These are phyloP conservation scores for Lutjanus argentimaculatus DNA, from an alignment of 2,797 vertebrate genomes.

Conservation along the genomic window DNA sequence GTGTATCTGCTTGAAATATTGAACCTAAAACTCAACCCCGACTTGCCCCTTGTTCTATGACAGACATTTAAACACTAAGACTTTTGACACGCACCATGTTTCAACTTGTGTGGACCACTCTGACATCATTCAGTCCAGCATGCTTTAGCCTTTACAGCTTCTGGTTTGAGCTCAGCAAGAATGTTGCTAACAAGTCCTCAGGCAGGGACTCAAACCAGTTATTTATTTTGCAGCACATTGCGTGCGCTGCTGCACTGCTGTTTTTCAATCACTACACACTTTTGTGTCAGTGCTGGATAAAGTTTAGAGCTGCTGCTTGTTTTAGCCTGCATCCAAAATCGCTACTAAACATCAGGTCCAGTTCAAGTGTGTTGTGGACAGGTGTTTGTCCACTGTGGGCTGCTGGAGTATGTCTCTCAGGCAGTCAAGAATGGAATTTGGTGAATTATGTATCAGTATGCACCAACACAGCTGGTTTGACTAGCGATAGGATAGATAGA, in stretches of 20 bases:
- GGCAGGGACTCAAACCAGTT: constrained; percentile 24
- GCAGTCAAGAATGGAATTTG: constrained; percentile 56
- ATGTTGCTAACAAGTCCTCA: constrained; percentile 33
- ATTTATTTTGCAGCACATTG: constrained; percentile 14
- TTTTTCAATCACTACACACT: constrained; percentile 33
- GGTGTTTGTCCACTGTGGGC: constrained; percentile 71
- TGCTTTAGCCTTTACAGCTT: constrained; percentile 48
- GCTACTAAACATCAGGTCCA: constrained; percentile 46
- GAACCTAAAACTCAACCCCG: constrained; percentile 43
- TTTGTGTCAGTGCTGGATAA: constrained; percentile 30
- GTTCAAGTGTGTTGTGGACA: constrained; percentile 68
- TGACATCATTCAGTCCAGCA: constrained; percentile 34
- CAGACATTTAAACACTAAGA: constrained; percentile 15
- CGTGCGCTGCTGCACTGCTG: not conserved
- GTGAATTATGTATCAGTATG: constrained; percentile 48
- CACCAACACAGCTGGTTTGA: constrained; percentile 18
- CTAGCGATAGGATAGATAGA: not conserved
- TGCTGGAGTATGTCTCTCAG: constrained; percentile 64
- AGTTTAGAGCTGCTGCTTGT: constrained; percentile 49
- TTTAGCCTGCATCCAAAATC: constrained; percentile 50
- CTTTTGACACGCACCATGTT: constrained; percentile 23
- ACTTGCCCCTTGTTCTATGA: constrained; percentile 27
- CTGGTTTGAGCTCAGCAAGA: constrained; percentile 39
- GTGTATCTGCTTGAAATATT: constrained; percentile 31
- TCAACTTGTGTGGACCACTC: constrained; percentile 27